These are phyloP conservation scores for Caenorhabditis panamensis DNA, from an alignment of 2,888 invertebrate species.

Conservation along the genomic window DNA sequence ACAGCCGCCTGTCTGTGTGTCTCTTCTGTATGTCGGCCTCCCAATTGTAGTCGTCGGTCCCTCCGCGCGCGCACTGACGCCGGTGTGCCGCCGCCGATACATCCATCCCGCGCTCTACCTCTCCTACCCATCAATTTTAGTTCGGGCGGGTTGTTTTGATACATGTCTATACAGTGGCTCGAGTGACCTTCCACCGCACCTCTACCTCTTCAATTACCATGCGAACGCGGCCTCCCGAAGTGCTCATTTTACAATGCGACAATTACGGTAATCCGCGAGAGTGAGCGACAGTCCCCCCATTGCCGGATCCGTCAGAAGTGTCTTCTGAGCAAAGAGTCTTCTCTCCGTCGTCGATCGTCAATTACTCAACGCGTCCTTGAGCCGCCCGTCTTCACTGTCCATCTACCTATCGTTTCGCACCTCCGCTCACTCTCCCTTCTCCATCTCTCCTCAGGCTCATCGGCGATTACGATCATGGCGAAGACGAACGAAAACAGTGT, in stretches of 20 bases:
- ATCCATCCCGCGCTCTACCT: slow-evolving; percentile 27
- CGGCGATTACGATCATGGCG: slow-evolving; percentile 34
- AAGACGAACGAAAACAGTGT: background rate
- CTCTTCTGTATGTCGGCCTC: slow-evolving; percentile 37
- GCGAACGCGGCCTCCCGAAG: slow-evolving; percentile 36
- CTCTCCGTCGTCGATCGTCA: slow-evolving; percentile 14
- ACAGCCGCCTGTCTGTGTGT: slow-evolving; percentile 39
- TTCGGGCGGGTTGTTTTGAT: slow-evolving; percentile 58
- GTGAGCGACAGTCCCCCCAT: background rate
- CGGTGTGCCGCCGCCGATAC: slow-evolving; percentile 51
- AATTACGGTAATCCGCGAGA: slow-evolving; percentile 38
- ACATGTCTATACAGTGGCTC: slow-evolving; percentile 35
- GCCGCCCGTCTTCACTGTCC: slow-evolving; percentile 4
- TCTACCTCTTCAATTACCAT: slow-evolving; percentile 56
- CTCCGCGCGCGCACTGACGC: slow-evolving; percentile 52
- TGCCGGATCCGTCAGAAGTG: slow-evolving; percentile 11
- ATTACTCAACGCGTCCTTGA: slow-evolving; percentile 52
- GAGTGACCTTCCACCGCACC: slow-evolving; percentile 38
- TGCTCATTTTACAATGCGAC: slow-evolving; percentile 52
- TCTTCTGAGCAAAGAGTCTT: slow-evolving; percentile 35
- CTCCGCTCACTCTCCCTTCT: slow-evolving; percentile 8
- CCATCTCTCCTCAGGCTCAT: slow-evolving; percentile 17
- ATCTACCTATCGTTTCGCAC: slow-evolving; percentile 35
- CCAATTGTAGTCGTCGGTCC: slow-evolving; percentile 55
- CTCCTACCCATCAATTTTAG: slow-evolving; percentile 57